Percentiles rank a stretch among this genome's conserved stretches.
Conservation (phyloP, 2,888 invertebrate species). For the Sphaerophoria rueppellii region DNA sequence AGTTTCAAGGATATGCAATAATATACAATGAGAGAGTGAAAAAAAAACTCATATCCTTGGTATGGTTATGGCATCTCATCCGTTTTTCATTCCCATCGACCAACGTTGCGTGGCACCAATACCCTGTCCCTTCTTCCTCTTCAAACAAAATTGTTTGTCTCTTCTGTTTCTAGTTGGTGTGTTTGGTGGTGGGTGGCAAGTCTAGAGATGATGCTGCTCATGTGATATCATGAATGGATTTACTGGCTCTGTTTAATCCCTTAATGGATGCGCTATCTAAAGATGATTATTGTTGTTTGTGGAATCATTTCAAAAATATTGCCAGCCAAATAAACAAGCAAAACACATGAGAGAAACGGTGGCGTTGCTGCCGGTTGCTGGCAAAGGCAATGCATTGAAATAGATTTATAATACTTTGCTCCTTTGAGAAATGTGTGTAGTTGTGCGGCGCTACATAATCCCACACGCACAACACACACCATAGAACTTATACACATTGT, state of each 20-base stretch:
- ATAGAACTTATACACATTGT: too few species aligned
- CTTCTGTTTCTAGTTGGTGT: neutral
- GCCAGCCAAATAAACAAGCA: constrained; percentile 13
- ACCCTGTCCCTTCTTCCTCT: neutral
- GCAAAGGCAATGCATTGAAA: neutral
- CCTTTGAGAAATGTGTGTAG: constrained; percentile 6
- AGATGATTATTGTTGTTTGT: constrained; percentile 63
- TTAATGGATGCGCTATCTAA: constrained; percentile 71
- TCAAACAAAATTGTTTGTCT: constrained; percentile 23
- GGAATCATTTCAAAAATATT: constrained; percentile 69
- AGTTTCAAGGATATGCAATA: constrained; percentile 58
- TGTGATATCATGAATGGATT: constrained; percentile 63
- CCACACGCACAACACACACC: too few species aligned
- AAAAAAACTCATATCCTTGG: constrained; percentile 24
- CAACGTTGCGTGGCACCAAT: neutral
- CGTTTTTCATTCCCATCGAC: neutral
- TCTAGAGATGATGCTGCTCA: neutral
- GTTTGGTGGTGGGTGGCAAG: neutral
- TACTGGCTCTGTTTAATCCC: constrained; percentile 71
- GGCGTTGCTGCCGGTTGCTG: neutral
- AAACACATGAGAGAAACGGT: neutral
- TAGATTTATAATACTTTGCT: neutral
- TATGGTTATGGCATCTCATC: constrained; percentile 1
- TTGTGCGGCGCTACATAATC: too few species aligned
- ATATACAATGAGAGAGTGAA: constrained; percentile 1